These are phyloP conservation scores for Bombus polaris DNA, from an alignment of 1,140 invertebrate species.

Conservation along the genomic window DNA sequence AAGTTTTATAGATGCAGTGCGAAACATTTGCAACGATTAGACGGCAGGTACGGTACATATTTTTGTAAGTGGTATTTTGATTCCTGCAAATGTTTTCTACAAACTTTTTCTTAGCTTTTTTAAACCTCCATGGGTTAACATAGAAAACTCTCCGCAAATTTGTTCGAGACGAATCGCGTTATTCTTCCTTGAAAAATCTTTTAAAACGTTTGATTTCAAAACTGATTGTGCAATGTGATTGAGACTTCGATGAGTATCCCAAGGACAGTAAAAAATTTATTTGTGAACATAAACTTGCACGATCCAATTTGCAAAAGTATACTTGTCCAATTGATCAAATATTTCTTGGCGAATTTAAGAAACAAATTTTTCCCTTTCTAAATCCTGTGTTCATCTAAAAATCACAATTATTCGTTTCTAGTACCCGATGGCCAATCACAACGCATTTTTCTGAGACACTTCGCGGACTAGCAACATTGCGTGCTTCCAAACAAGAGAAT, in stretches of 20 bases:
- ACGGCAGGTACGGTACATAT: slow-evolving; percentile 65
- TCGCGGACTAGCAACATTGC: slow-evolving; percentile 86
- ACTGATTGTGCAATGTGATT: no score
- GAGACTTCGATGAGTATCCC: no score
- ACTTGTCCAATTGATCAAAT: neutral
- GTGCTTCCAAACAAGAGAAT: slow-evolving; percentile 87
- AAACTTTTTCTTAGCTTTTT: neutral
- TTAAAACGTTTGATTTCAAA: no score
- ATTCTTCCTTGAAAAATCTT: neutral
- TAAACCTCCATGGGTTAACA: neutral
- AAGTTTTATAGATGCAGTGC: slow-evolving; percentile 88
- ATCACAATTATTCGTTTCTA: slow-evolving; percentile 46
- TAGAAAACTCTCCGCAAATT: no score
- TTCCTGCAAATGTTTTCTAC: neutral
- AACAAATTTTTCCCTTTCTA: neutral
- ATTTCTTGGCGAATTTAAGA: neutral
- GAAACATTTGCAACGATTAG: slow-evolving; percentile 82
- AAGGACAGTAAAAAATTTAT: no score
- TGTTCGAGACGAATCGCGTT: neutral
- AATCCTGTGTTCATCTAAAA: neutral
- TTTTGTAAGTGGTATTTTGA: neutral
- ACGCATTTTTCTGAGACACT: slow-evolving; percentile 89
- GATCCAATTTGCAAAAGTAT: no score
- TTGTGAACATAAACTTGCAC: no score
- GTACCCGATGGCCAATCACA: slow-evolving; percentile 88